Evolutionary conservation across 2,888 invertebrate species (phyloP).

Genomic region (Clanis bilineata): DNA sequence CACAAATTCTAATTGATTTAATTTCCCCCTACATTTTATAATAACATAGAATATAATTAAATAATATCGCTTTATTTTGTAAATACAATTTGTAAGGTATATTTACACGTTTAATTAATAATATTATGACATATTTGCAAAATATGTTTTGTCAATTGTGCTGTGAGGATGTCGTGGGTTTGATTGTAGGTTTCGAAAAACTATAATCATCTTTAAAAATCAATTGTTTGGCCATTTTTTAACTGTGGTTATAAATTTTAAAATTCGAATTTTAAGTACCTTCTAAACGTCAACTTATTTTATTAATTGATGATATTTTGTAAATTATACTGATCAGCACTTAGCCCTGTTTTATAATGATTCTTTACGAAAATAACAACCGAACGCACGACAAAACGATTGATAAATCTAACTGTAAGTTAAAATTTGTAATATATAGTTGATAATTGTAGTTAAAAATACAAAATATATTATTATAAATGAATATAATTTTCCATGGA

Average conservation of each 20-base stretch:
- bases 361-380: slow-evolving; percentile 55
- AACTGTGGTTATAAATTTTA: slow-evolving; percentile 17
- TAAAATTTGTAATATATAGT: slow-evolving; percentile 82
- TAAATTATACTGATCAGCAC: no score
- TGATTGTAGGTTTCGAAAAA: slow-evolving; percentile 54
- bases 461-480: slow-evolving; percentile 80
- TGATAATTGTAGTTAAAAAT: slow-evolving; percentile 80
- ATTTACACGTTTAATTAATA: slow-evolving; percentile 77
- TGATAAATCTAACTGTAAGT: slow-evolving; percentile 76
- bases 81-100: slow-evolving; percentile 79
- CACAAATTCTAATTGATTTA: slow-evolving; percentile 43
- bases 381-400: slow-evolving; percentile 63
- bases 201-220: background rate
- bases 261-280: slow-evolving; percentile 27
- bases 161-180: slow-evolving; percentile 65
- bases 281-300: no score
- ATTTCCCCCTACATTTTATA: slow-evolving; percentile 56
- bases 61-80: slow-evolving; percentile 76
- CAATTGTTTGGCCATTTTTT: slow-evolving; percentile 16
- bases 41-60: slow-evolving; percentile 46
- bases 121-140: slow-evolving; percentile 75
- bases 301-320: no score
- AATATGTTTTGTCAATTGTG: slow-evolving; percentile 82
- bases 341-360: no score
- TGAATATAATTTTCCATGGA: slow-evolving; percentile 82